Percentiles rank a stretch among this genome's conserved stretches.
These are phyloP conservation scores for Steinernema carpocapsae DNA, from an alignment of 2,888 invertebrate genomes.

Conservation along the genomic window DNA sequence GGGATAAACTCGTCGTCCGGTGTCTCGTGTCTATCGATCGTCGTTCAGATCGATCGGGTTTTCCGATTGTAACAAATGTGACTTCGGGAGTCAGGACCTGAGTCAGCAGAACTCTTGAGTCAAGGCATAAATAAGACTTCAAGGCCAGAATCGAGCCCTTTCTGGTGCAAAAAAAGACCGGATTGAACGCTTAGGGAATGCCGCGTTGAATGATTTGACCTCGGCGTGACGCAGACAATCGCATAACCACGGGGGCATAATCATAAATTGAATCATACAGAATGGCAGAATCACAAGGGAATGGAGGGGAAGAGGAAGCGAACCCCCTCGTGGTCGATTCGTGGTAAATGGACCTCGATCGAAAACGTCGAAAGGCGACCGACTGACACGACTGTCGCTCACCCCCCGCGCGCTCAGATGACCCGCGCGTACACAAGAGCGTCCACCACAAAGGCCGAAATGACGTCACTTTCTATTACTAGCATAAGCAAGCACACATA, in stretches of 20 bases:
- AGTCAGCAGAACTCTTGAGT: constrained; percentile 6
- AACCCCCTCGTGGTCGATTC: not conserved
- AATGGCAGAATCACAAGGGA: no score
- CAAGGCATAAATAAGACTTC: constrained; percentile 6
- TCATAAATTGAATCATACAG: constrained; percentile 12
- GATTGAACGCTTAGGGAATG: no score
- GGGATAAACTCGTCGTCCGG: not conserved
- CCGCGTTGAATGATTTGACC: not conserved
- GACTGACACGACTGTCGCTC: constrained; percentile 5
- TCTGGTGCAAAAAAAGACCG: no score
- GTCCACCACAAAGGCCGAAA: not conserved
- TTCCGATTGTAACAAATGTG: constrained; percentile 20
- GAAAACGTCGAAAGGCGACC: no score
- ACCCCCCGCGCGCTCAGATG: constrained; percentile 16
- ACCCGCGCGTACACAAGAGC: not conserved
- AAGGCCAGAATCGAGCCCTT: constrained; percentile 13
- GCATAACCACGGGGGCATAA: not conserved
- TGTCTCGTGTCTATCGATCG: constrained; percentile 10
- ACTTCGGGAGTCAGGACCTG: constrained; percentile 7
- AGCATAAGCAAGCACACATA: not conserved
- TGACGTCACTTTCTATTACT: constrained; percentile 1
- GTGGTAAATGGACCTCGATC: not conserved
- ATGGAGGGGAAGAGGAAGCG: not conserved
- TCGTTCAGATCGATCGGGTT: constrained; percentile 19
- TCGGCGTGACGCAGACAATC: not conserved